Evolutionary conservation across 2,888 invertebrate genomes (phyloP).

Genomic region (Ophonus ardosiacus): DNA sequence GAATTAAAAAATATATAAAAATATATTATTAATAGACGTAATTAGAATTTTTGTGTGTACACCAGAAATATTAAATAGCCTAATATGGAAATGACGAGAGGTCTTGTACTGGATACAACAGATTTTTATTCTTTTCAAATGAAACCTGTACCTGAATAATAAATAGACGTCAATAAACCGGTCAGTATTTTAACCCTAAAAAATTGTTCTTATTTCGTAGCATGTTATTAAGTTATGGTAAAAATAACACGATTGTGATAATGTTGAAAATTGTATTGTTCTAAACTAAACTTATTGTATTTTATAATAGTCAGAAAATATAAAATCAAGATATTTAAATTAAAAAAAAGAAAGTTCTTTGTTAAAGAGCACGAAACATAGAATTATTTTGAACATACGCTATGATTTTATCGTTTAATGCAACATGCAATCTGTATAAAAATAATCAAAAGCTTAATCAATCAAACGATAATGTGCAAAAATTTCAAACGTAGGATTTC

Average conservation of each 20-base stretch:
- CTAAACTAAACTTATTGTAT: conserved; percentile 8
- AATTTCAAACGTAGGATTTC: conserved; percentile 14
- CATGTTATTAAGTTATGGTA: not conserved
- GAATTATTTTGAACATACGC: conserved; percentile 23
- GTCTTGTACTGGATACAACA: too few relatives aligned
- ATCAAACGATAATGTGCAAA: conserved; percentile 45
- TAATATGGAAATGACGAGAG: too few relatives aligned
- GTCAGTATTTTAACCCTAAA: too few relatives aligned
- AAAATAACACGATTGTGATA: not conserved
- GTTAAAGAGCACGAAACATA: not conserved
- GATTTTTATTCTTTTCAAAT: too few relatives aligned
- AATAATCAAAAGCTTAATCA: conserved; percentile 42
- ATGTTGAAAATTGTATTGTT: not conserved
- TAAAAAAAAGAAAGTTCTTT: not conserved
- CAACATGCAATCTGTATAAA: conserved; percentile 39
- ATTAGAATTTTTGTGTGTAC: too few relatives aligned
- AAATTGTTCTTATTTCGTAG: not conserved
- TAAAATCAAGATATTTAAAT: conserved; percentile 23
- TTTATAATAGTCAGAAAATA: conserved; percentile 20
- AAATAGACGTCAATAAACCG: too few relatives aligned
- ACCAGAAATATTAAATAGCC: too few relatives aligned
- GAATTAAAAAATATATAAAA: too few relatives aligned
- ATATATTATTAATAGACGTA: too few relatives aligned
- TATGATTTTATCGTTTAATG: conserved; percentile 42
- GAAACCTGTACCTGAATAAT: too few relatives aligned